These are phyloP conservation scores for Leucoraja erinaceus DNA, from an alignment of 2,113 vertebrate species.

Conservation along the genomic window DNA sequence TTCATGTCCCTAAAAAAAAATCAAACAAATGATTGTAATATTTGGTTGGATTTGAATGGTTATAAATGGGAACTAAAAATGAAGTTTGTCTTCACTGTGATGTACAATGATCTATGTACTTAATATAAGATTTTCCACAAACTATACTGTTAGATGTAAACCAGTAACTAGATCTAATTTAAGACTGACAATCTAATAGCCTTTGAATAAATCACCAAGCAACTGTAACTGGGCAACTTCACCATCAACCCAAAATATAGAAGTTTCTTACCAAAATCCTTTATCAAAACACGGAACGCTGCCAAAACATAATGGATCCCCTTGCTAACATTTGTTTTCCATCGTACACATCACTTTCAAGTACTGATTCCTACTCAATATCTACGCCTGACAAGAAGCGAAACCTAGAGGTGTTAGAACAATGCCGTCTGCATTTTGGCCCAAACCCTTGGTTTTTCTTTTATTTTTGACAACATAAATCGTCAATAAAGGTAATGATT, in stretches of 20 bases:
- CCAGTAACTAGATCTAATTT: background rate
- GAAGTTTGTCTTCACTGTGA: background rate
- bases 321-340: background rate
- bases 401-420: background rate
- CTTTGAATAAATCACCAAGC: slow-evolving; percentile 52
- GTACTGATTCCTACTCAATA: background rate
- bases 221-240: slow-evolving; percentile 65
- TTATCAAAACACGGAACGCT: background rate
- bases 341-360: background rate
- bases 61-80: background rate
- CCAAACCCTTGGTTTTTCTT: background rate
- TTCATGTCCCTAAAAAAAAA: background rate
- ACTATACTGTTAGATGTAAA: too few relatives aligned
- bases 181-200: background rate
- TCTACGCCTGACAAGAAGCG: background rate
- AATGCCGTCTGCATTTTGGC: background rate
- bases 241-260: slow-evolving; percentile 28
- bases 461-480: background rate
- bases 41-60: background rate
- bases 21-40: background rate
- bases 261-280: background rate
- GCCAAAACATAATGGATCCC: background rate
- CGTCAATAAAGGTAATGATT: background rate
- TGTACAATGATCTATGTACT: background rate
- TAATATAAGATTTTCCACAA: background rate